A percentile compares a stretch with the other conserved stretches of the same genome.
These are phyloP conservation scores for Drosophila lini DNA, from an alignment of 1,140 invertebrate species.

Conservation along the genomic window DNA sequence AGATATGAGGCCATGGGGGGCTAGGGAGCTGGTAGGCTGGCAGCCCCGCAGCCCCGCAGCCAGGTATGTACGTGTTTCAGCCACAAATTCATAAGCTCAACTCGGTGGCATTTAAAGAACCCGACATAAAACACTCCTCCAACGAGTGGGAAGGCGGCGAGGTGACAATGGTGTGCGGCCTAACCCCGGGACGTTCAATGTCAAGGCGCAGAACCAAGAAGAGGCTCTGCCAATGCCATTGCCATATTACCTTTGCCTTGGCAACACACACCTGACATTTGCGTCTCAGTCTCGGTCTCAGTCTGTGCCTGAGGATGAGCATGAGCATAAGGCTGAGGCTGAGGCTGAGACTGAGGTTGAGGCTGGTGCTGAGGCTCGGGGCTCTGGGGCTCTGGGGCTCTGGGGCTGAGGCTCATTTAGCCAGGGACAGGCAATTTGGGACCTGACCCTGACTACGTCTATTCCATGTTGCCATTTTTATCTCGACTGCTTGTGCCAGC, in stretches of 20 bases:
- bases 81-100: slow-evolving; percentile 61
- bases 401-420: slow-evolving; percentile 38
- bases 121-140: slow-evolving; percentile 52
- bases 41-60: slow-evolving; percentile 15
- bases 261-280: slow-evolving; percentile 68
- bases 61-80: slow-evolving; percentile 65
- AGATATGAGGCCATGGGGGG: slow-evolving; percentile 20
- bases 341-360: slow-evolving; percentile 1
- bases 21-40: background rate
- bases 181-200: slow-evolving; percentile 68
- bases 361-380: background rate
- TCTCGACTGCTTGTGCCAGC: slow-evolving; percentile 47
- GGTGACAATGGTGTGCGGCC: slow-evolving; percentile 43
- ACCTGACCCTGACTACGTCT: slow-evolving; percentile 51
- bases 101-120: slow-evolving; percentile 64
- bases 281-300: slow-evolving; percentile 34
- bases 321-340: background rate
- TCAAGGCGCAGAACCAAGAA: slow-evolving; percentile 61
- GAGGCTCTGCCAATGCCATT: slow-evolving; percentile 39
- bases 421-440: slow-evolving; percentile 62
- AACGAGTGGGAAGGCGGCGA: slow-evolving; percentile 28
- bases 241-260: slow-evolving; percentile 30
- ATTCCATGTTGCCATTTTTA: slow-evolving; percentile 60
- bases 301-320: slow-evolving; percentile 43
- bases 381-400: background rate